Evolutionary conservation across 2,888 invertebrate species (phyloP).

Genomic region (Nesidiocoris tenuis): DNA sequence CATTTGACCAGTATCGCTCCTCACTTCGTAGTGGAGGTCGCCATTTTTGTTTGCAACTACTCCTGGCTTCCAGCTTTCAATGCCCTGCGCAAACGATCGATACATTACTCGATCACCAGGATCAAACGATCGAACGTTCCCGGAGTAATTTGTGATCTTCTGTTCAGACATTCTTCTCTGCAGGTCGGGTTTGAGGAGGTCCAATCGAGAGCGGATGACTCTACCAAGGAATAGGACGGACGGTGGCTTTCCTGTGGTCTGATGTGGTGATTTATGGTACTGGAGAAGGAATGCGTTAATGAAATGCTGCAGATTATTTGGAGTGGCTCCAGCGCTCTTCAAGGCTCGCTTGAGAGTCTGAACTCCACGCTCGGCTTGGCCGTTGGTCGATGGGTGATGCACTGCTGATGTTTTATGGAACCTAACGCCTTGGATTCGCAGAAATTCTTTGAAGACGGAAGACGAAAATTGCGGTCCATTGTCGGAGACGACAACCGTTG

Average conservation of each 20-base stretch:
- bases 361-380: slow-evolving; percentile 29
- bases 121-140: too few relatives aligned
- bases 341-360: slow-evolving; percentile 37
- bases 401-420: slow-evolving; percentile 35
- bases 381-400: slow-evolving; percentile 42
- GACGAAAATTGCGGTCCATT: slow-evolving; percentile 36
- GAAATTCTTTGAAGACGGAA: slow-evolving; percentile 15
- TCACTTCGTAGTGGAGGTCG: too few relatives aligned
- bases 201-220: background rate
- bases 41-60: too few relatives aligned
- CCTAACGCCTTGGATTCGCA: slow-evolving; percentile 6
- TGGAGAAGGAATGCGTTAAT: slow-evolving; percentile 17
- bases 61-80: too few relatives aligned
- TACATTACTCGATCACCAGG: too few relatives aligned
- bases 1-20: too few relatives aligned
- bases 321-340: slow-evolving; percentile 3
- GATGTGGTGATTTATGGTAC: slow-evolving; percentile 19
- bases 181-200: background rate
- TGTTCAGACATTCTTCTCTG: background rate
- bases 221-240: slow-evolving; percentile 8
- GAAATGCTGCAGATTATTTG: slow-evolving; percentile 3
- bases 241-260: slow-evolving; percentile 18
- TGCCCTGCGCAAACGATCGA: too few relatives aligned
- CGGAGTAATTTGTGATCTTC: too few relatives aligned
- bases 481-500: slow-evolving; percentile 29